Evolutionary conservation across 2,888 invertebrate species (phyloP), one percentile per base, ranked within the genome.

Genomic region (Lasioglossum oenotherae): DNA sequence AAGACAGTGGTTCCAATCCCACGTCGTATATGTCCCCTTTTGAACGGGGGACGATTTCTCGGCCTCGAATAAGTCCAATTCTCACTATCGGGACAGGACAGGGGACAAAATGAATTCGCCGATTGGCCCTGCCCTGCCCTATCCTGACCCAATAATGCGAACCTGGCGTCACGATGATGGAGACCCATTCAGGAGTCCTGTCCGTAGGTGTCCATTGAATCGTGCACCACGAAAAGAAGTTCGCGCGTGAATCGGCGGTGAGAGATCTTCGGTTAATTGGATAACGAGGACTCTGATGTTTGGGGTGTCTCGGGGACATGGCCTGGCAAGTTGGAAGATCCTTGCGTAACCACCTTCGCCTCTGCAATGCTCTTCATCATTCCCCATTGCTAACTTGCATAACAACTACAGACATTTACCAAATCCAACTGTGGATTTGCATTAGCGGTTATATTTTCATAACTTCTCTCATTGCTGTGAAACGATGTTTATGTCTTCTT

Each of bases 71-170:
- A 81, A 74, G 75, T 35, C 86, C 86, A 67, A 81, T 81, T 60
- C 86, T 85, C 86, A 81, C 85, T 85, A 85, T 85, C 78, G 86
- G 86, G 84, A 85, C 86, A 85, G 86, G 86, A 86, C 86, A 85
- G 86, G 86, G 81, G 81, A 86, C 86, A 86, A 73, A 85, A 80
- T 85, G 12, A 67, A 73, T 27, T 64, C 74, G 86, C 81, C 86
- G 74, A 69, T 69, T 67, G 86, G 86, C 86, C 75, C 86, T 86
- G 86, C 86, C 86, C 86, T 86, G 82, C 86, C 82, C 78, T 85
- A 86, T 86, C 86, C 86, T 86, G 86, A 79, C 86, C 86, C 86
- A 86, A 86, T 85, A 86, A 86, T 86, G 86, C 60, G 82, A 86
- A 82, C 78, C 82, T 82, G 86, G 86, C 78, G 78, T 85, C 78